Conservation (phyloP, 2,888 invertebrate genomes). For the Stenichneumon culpator region DNA sequence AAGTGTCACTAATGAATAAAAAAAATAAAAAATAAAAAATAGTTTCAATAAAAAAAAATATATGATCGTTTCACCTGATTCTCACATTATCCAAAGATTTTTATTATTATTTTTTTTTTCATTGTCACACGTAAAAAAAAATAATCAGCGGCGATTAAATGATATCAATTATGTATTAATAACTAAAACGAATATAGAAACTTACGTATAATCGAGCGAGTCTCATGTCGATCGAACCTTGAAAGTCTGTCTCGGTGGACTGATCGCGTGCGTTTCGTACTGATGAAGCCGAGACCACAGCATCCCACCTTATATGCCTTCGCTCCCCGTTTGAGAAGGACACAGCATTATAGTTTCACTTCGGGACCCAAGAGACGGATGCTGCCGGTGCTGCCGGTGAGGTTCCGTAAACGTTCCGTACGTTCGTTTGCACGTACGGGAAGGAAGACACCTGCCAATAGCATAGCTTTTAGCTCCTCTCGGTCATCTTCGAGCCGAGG, state of each 20-base stretch:
- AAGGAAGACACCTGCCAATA: slow-evolving; percentile 78
- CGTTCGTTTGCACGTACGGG: slow-evolving; percentile 60
- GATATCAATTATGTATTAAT: neutral
- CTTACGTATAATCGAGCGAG: slow-evolving; percentile 78
- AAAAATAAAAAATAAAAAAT: neutral
- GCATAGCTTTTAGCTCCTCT: slow-evolving; percentile 67
- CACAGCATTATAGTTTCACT: slow-evolving; percentile 68
- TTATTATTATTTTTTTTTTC: too few species aligned
- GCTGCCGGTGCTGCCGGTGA: slow-evolving; percentile 13
- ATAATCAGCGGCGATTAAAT: too few species aligned
- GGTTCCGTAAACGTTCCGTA: neutral
- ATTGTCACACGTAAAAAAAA: too few species aligned
- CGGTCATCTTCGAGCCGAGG: neutral
- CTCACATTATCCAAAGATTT: too few species aligned
- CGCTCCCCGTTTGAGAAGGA: slow-evolving; percentile 74
- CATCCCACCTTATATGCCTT: slow-evolving; percentile 85
- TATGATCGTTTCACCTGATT: too few species aligned
- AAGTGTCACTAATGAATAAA: neutral
- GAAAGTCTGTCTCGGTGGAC: slow-evolving; percentile 79
- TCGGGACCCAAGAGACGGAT: slow-evolving; percentile 53
- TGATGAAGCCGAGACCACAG: slow-evolving; percentile 83
- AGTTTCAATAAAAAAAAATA: neutral
- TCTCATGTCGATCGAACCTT: slow-evolving; percentile 79
- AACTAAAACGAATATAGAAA: slow-evolving; percentile 55
- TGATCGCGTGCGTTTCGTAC: slow-evolving; percentile 83